Percentiles rank a stretch among this genome's conserved stretches.
Evolutionary conservation across 2,888 invertebrate species (phyloP).

Genomic region (Eupsilia transversa): DNA sequence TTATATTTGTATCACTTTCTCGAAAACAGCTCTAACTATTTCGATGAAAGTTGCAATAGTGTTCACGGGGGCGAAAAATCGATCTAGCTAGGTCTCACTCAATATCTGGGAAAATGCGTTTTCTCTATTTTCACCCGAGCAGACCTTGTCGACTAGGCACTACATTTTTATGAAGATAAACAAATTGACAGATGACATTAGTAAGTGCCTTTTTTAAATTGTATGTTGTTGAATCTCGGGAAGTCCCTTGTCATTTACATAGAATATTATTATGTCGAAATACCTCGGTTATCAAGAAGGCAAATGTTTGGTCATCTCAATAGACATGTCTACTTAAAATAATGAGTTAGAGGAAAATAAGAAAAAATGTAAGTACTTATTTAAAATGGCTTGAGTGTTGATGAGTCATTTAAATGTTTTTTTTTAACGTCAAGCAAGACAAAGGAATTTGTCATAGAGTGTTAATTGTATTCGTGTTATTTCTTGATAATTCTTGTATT

Average conservation of each 20-base stretch:
- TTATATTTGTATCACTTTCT: too few species aligned
- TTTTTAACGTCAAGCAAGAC: neutral
- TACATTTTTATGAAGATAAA: neutral
- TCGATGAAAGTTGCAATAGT: too few species aligned
- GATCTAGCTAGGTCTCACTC: too few species aligned
- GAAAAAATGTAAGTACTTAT: neutral
- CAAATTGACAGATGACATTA: neutral
- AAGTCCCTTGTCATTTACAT: neutral
- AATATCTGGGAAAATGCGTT: too few species aligned
- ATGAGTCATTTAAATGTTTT: slow-evolving; percentile 12
- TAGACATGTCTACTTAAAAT: neutral
- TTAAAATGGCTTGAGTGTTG: neutral
- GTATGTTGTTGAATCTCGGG: neutral
- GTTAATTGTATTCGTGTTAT: too few species aligned
- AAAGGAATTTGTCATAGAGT: neutral
- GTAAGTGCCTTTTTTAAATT: neutral
- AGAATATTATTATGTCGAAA: neutral
- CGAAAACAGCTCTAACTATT: too few species aligned
- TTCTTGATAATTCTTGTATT: too few species aligned
- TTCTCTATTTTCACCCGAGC: too few species aligned
- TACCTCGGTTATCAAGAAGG: neutral
- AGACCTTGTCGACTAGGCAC: too few species aligned
- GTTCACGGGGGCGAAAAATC: too few species aligned
- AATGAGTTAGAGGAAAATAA: slow-evolving; percentile 6
- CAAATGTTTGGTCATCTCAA: neutral